A percentile compares a stretch with the other conserved stretches of the same genome.
Conservation (phyloP, 2,113 vertebrate genomes). For the Clarias magur region DNA sequence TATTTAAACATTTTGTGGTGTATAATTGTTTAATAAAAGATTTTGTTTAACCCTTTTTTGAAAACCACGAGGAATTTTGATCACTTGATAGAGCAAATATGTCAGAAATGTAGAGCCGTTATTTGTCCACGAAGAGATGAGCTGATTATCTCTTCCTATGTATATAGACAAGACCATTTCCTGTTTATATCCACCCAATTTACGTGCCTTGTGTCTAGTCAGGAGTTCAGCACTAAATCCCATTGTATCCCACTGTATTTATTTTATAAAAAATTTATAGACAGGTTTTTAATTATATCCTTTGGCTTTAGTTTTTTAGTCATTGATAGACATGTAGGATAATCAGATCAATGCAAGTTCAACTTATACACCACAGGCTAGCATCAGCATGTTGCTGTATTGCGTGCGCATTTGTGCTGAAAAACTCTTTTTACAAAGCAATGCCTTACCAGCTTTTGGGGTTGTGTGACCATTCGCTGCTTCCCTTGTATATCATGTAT, state of each 20-base stretch:
- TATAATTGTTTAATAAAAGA: no score
- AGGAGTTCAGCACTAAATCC: background rate
- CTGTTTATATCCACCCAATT: conserved; percentile 63
- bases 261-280: background rate
- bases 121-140: conserved; percentile 47
- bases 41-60: background rate
- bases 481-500: background rate
- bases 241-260: background rate
- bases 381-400: background rate
- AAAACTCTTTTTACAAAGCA: background rate
- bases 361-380: background rate
- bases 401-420: background rate
- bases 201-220: conserved; percentile 10
- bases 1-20: no score
- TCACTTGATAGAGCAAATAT: conserved; percentile 51
- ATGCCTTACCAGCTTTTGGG: background rate
- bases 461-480: background rate
- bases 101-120: conserved; percentile 63
- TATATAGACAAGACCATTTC: conserved; percentile 65
- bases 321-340: background rate
- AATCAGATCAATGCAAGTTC: background rate
- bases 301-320: background rate
- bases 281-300: background rate
- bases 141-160: conserved; percentile 59
- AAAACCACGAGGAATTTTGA: conserved; percentile 33